Evolutionary conservation across 2,797 vertebrate species (phyloP).

Genomic region (Hippopotamyrus pictus): DNA sequence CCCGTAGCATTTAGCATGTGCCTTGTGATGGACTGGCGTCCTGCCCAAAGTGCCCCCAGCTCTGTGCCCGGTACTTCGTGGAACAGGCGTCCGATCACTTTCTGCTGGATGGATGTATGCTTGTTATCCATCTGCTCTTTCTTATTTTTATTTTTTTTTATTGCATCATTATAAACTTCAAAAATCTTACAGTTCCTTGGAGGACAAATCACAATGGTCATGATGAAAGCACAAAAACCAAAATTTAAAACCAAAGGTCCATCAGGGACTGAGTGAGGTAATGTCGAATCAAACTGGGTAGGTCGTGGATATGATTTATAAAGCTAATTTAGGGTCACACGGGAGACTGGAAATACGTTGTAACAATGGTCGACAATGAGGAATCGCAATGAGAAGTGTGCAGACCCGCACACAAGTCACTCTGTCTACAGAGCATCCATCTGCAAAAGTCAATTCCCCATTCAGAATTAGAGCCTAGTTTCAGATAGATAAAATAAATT

Average conservation of each 20-base stretch:
- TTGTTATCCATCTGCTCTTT: neutral
- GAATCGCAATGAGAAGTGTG: slow-evolving; percentile 21
- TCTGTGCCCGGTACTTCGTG: neutral
- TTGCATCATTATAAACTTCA: neutral
- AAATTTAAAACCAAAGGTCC: neutral
- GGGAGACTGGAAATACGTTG: neutral
- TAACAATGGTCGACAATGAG: neutral
- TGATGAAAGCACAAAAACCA: neutral
- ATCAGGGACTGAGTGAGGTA: neutral
- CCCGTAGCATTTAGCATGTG: neutral
- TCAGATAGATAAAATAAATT: slow-evolving; percentile 11
- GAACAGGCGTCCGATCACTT: neutral
- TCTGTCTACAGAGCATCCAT: neutral
- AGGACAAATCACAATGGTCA: neutral
- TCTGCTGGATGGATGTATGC: neutral
- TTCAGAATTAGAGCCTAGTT: slow-evolving; percentile 19
- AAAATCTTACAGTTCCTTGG: neutral
- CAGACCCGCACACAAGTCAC: neutral
- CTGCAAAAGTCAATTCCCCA: slow-evolving; percentile 14
- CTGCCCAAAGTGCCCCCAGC: neutral
- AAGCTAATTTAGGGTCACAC: neutral
- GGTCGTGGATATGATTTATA: slow-evolving; percentile 13
- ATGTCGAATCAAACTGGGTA: neutral
- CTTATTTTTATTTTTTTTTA: neutral
- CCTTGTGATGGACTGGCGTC: neutral